These are phyloP conservation scores for Bombyx mandarina DNA, from an alignment of 1,140 invertebrate species.

Conservation along the genomic window DNA sequence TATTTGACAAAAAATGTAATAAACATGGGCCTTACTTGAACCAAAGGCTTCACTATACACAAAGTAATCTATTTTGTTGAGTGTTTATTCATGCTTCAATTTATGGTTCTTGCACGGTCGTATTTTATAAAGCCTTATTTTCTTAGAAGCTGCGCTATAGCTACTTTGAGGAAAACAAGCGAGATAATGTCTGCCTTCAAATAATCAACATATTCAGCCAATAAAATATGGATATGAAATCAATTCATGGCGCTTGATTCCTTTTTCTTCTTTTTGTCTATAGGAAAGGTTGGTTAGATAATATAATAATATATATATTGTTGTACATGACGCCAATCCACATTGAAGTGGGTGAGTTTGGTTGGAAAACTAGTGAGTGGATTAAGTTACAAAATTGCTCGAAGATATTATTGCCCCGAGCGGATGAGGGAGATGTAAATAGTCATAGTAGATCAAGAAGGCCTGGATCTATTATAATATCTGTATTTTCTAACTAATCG, in stretches of 20 bases:
- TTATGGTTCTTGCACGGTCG: constrained; percentile 30
- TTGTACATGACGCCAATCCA: too few species aligned
- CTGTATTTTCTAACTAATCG: too few species aligned
- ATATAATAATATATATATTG: too few species aligned
- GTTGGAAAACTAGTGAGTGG: too few species aligned
- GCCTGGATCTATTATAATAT: too few species aligned
- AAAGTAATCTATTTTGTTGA: constrained; percentile 23
- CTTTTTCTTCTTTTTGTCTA: neutral
- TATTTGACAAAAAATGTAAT: too few species aligned
- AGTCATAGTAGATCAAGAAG: too few species aligned
- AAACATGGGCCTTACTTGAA: constrained; percentile 9
- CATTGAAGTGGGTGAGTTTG: too few species aligned
- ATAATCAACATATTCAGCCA: constrained; percentile 13
- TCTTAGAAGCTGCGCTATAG: constrained; percentile 15
- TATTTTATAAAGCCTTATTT: constrained; percentile 32
- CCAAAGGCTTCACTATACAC: constrained; percentile 1
- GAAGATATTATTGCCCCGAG: too few species aligned
- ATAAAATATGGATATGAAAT: neutral
- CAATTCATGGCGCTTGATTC: neutral
- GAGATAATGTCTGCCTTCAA: constrained; percentile 21
- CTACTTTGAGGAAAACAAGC: constrained; percentile 25
- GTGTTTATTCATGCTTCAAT: constrained; percentile 32
- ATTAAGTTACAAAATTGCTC: too few species aligned
- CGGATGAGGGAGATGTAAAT: too few species aligned
- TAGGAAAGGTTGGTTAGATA: neutral